phyloP scores from a whole-genome alignment of 2,888 invertebrate species.

The Parnassius smintheus region DNA sequence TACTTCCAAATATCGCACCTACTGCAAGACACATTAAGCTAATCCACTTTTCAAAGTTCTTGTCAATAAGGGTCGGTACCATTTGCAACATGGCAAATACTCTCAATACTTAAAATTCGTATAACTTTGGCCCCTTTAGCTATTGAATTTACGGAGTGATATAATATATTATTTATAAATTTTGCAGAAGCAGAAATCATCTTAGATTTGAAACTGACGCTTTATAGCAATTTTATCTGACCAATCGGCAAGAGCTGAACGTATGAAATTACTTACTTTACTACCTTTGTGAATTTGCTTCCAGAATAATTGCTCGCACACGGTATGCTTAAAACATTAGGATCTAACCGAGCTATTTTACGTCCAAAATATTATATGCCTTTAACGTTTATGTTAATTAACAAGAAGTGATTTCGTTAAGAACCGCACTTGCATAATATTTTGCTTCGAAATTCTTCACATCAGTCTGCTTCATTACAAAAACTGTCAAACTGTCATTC shows the following conservation, averaged over 20 bases:
- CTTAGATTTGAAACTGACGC: background rate
- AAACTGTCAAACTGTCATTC: too few species aligned
- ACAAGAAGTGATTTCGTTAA: constrained; percentile 9
- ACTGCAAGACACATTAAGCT: too few species aligned
- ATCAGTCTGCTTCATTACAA: too few species aligned
- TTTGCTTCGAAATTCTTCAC: background rate
- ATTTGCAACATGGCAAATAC: too few species aligned
- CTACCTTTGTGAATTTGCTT: constrained; percentile 16
- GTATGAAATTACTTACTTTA: constrained; percentile 23
- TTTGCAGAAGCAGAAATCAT: background rate
- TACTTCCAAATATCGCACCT: too few species aligned
- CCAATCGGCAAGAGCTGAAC: background rate
- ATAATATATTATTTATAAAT: background rate
- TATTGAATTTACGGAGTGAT: too few species aligned
- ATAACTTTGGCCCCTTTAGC: too few species aligned
- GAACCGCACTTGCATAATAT: constrained; percentile 2
- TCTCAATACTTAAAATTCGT: too few species aligned
- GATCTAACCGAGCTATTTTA: constrained; percentile 24
- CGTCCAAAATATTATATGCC: constrained; percentile 11
- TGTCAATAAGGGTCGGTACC: too few species aligned
- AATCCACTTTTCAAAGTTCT: too few species aligned
- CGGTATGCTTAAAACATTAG: constrained; percentile 26
- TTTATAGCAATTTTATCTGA: constrained; percentile 2
- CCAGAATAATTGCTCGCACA: constrained; percentile 23
- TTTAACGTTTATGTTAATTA: constrained; percentile 3